These are phyloP conservation scores for Perdix hodgsoniae DNA, from an alignment of 2,797 vertebrate genomes.

Conservation along the genomic window DNA sequence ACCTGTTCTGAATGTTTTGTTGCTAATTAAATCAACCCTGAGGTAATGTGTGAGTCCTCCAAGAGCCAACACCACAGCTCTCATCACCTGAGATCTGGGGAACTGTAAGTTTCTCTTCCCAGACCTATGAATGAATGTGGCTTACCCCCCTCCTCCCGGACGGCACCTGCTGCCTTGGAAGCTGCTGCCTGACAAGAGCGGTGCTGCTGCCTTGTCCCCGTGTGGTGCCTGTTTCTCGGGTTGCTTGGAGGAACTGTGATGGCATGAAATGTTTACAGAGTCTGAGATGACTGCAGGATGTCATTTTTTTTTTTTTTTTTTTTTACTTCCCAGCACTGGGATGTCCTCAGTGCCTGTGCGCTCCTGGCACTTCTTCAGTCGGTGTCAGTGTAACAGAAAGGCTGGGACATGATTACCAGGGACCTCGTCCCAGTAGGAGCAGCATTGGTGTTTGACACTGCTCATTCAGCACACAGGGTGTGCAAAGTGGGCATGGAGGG, in stretches of 20 bases:
- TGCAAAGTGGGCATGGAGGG: not conserved
- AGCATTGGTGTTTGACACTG: not conserved
- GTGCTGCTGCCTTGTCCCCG: not conserved
- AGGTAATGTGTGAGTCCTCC: not conserved
- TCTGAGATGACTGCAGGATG: not conserved
- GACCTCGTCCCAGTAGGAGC: not conserved
- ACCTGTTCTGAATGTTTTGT: slow-evolving; percentile 1
- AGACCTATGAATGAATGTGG: not conserved
- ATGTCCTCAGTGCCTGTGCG: not conserved
- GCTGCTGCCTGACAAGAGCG: not conserved
- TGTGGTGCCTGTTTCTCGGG: too few species aligned
- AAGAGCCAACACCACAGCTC: not conserved
- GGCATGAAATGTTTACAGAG: not conserved
- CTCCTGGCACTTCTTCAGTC: too few species aligned
- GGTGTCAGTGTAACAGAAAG: not conserved
- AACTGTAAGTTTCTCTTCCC: not conserved
- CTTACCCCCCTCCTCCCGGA: not conserved
- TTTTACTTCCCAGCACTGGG: not conserved
- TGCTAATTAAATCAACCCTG: slow-evolving; percentile 6
- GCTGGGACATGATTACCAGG: not conserved
- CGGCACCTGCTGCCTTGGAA: not conserved
- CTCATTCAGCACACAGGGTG: not conserved
- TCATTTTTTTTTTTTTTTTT: not conserved
- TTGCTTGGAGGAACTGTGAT: not conserved
- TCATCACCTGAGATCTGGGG: not conserved